Conservation (phyloP, 2,113 vertebrate genomes). For the Semicossyphus pulcher region DNA sequence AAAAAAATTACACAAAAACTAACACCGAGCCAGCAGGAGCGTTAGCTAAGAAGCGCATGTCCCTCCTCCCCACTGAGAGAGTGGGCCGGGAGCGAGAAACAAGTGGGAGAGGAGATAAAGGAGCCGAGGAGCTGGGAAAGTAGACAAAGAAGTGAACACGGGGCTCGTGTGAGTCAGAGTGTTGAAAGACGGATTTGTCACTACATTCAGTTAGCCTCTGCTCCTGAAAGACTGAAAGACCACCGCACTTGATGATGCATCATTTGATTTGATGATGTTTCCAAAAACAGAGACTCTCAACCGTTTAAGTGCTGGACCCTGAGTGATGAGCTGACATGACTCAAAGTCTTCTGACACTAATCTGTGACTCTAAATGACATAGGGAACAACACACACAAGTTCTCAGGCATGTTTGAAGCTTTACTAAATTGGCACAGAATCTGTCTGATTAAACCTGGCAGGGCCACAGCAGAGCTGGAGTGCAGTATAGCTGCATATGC, state of each 20-base stretch:
- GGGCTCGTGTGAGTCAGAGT: conserved; percentile 44
- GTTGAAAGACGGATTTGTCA: conserved; percentile 31
- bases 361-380: no score
- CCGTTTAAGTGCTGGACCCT: no score
- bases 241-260: background rate
- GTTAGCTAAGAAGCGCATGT: conserved; percentile 59
- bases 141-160: conserved; percentile 43
- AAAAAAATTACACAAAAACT: conserved; percentile 62
- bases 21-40: conserved; percentile 70
- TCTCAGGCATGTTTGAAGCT: no score
- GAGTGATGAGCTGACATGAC: no score
- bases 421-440: no score
- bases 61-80: conserved; percentile 66
- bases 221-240: background rate
- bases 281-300: no score
- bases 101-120: conserved; percentile 65
- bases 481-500: background rate
- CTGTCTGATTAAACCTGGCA: no score
- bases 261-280: no score
- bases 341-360: no score
- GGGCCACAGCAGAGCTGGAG: background rate
- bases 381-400: no score
- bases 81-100: conserved; percentile 71
- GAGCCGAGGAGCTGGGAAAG: conserved; percentile 37
- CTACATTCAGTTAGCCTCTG: conserved; percentile 22